These are phyloP conservation scores for Solea senegalensis DNA, from an alignment of 2,113 vertebrate species.

Conservation along the genomic window DNA sequence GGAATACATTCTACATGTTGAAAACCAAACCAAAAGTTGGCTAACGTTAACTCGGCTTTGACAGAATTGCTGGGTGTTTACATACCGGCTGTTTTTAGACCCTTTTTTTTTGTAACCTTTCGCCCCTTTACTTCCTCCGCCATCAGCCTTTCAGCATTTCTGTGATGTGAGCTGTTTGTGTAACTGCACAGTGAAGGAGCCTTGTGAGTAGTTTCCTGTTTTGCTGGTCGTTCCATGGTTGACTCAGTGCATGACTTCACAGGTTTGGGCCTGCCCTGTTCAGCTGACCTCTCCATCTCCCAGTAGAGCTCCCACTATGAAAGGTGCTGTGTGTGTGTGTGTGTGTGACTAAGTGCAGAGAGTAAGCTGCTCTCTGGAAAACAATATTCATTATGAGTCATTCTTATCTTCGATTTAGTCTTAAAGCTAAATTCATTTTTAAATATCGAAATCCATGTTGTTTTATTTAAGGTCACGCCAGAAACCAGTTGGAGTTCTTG, in stretches of 20 bases:
- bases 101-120: neutral
- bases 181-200: conserved; percentile 11
- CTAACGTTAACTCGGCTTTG: conserved; percentile 8
- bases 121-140: neutral
- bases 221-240: conserved; percentile 9
- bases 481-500: neutral
- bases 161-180: neutral
- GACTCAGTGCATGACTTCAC: conserved; percentile 26
- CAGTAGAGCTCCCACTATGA: conserved; percentile 12
- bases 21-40: conserved; percentile 1
- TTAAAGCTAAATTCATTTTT: neutral
- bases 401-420: neutral
- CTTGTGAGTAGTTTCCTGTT: conserved; percentile 21
- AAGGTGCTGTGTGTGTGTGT: conserved; percentile 3
- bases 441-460: neutral
- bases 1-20: conserved; percentile 32
- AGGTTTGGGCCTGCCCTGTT: conserved; percentile 1
- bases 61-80: conserved; percentile 6
- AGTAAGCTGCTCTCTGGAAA: conserved; percentile 3
- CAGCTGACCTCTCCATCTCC: conserved; percentile 31
- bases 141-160: neutral
- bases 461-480: neutral
- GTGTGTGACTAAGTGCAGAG: conserved; percentile 2
- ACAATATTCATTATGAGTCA: neutral
- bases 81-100: neutral